These are phyloP conservation scores for Antennarius maculatus DNA, from an alignment of 2,797 vertebrate genomes.

Conservation along the genomic window DNA sequence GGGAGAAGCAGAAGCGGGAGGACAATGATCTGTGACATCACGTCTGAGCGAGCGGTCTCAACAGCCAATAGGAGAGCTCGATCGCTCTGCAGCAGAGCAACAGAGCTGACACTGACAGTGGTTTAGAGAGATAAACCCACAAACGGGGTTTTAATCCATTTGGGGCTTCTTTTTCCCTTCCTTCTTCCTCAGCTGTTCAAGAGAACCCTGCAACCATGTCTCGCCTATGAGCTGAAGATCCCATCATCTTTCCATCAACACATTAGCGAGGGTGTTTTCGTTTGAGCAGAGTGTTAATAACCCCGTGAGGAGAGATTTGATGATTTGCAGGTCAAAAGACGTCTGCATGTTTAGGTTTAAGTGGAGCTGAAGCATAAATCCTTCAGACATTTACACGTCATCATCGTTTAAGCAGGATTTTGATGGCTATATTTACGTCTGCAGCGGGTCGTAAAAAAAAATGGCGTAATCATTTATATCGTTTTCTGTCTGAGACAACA, in stretches of 20 bases:
- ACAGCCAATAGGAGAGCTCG: constrained; percentile 3
- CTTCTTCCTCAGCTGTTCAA: no score
- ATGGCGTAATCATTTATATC: background rate
- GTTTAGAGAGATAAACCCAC: no score
- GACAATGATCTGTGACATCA: background rate
- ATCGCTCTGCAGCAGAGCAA: constrained; percentile 6
- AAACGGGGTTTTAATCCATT: no score
- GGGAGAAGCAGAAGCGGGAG: background rate
- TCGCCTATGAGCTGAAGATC: no score
- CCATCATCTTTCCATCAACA: no score
- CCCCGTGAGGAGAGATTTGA: background rate
- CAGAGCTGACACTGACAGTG: constrained; percentile 13
- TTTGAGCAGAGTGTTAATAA: no score
- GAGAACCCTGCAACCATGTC: no score
- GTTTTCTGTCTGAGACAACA: no score
- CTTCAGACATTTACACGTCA: background rate
- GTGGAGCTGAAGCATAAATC: no score
- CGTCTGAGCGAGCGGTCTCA: background rate
- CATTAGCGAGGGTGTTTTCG: background rate
- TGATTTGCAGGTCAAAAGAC: constrained; percentile 28
- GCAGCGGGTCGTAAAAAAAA: background rate
- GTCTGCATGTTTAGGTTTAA: constrained; percentile 3
- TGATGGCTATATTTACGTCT: background rate
- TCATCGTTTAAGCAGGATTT: background rate
- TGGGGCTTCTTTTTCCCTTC: no score